A percentile compares a stretch with the other conserved stretches of the same genome.
phyloP scores from a whole-genome alignment of 2,888 invertebrate species.

The Papilio gigon region DNA sequence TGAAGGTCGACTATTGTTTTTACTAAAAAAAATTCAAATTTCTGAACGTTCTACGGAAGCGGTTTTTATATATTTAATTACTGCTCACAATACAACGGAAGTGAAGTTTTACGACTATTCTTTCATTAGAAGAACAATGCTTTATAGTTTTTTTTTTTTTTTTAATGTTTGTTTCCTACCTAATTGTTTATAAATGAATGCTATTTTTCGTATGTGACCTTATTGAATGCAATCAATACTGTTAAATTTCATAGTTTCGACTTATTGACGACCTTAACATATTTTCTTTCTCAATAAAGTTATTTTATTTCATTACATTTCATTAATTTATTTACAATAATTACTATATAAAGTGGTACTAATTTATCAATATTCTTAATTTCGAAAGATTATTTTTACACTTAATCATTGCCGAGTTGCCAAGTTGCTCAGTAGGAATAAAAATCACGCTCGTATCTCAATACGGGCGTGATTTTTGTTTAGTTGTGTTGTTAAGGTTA shows the following conservation, averaged over 20 bases:
- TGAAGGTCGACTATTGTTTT: conserved; percentile 38
- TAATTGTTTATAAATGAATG: not conserved
- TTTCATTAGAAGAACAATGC: conserved; percentile 57
- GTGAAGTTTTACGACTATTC: conserved; percentile 49
- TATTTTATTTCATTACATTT: not conserved
- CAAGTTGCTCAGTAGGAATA: too few species aligned
- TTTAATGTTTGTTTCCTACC: not conserved
- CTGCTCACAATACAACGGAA: conserved; percentile 61
- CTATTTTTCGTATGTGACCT: not conserved
- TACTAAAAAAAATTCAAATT: conserved; percentile 52
- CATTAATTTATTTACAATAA: too few species aligned
- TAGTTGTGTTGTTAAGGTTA: too few species aligned
- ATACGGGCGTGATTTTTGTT: too few species aligned
- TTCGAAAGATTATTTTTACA: too few species aligned
- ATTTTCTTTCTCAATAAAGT: not conserved
- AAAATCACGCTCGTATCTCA: too few species aligned
- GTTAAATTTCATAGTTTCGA: conserved; percentile 6
- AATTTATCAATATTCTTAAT: too few species aligned
- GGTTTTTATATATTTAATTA: conserved; percentile 25
- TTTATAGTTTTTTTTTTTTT: conserved; percentile 47
- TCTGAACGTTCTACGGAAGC: conserved; percentile 50
- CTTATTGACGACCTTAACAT: not conserved
- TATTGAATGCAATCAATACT: conserved; percentile 48
- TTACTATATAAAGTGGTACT: too few species aligned
- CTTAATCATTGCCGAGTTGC: too few species aligned